Conservation (phyloP, 2,888 invertebrate genomes). For the Metellina segmentata region DNA sequence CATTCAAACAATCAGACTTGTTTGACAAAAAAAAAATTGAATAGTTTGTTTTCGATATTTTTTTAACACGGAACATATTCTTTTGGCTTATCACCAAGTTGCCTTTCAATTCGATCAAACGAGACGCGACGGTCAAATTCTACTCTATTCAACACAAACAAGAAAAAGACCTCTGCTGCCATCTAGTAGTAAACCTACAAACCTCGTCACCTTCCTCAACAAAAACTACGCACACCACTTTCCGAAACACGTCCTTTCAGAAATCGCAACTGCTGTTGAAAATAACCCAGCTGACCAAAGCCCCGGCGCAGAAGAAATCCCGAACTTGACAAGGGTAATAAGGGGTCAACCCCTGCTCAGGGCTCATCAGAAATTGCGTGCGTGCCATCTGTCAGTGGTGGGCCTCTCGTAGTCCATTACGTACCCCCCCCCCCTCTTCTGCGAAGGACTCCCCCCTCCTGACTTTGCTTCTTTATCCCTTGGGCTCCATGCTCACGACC, state of each 20-base stretch:
- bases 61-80: too few species aligned
- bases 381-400: conserved; percentile 74
- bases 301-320: neutral
- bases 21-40: too few species aligned
- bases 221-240: neutral
- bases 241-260: neutral
- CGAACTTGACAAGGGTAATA: conserved; percentile 39
- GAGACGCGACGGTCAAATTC: neutral
- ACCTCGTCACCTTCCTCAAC: neutral
- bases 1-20: too few species aligned
- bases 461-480: conserved; percentile 63
- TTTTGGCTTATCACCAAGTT: too few species aligned
- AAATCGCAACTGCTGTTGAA: too few species aligned
- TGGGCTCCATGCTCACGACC: conserved; percentile 54
- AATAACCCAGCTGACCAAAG: neutral
- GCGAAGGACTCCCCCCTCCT: neutral
- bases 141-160: neutral
- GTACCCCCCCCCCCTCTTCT: neutral
- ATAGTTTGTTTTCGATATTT: too few species aligned
- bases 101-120: too few species aligned
- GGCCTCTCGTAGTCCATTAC: conserved; percentile 68
- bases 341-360: conserved; percentile 47
- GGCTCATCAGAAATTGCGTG: conserved; percentile 67
- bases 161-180: conserved; percentile 16
- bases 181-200: conserved; percentile 19